Conservation (phyloP, 2,113 vertebrate species). For the Apteryx owenii region DNA sequence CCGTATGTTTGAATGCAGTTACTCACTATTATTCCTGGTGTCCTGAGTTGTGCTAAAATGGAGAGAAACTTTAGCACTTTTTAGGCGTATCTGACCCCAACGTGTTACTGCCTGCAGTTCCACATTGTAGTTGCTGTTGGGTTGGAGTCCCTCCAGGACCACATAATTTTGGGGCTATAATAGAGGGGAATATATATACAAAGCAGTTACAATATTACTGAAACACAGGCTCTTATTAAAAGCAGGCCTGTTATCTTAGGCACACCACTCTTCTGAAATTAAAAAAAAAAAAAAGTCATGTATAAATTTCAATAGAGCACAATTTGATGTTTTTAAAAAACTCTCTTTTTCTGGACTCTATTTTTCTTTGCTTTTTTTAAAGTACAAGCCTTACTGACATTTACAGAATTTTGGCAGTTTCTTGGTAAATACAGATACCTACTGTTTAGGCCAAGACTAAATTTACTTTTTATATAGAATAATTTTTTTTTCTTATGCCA, state of each 20-base stretch:
- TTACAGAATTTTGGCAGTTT: background rate
- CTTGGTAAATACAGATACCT: background rate
- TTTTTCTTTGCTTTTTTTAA: background rate
- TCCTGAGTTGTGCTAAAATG: constrained; percentile 81
- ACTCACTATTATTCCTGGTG: constrained; percentile 79
- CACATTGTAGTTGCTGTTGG: constrained; percentile 86
- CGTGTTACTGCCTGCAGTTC: constrained; percentile 91
- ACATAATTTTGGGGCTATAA: constrained; percentile 85
- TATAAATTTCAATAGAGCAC: background rate
- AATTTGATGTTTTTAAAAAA: background rate
- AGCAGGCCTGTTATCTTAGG: constrained; percentile 24
- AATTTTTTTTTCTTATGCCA: background rate
- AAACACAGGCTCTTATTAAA: background rate
- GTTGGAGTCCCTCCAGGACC: constrained; percentile 86
- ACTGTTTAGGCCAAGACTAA: background rate
- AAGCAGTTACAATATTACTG: background rate
- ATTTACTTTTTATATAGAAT: background rate
- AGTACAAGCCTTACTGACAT: background rate
- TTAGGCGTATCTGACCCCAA: constrained; percentile 93
- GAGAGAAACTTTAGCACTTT: constrained; percentile 89
- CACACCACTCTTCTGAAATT: background rate
- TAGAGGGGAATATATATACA: background rate
- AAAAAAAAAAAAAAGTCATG: background rate
- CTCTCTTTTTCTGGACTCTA: background rate
- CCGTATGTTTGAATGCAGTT: background rate